Conservation (phyloP, 2,113 vertebrate genomes). For the Montifringilla adamsi region DNA sequence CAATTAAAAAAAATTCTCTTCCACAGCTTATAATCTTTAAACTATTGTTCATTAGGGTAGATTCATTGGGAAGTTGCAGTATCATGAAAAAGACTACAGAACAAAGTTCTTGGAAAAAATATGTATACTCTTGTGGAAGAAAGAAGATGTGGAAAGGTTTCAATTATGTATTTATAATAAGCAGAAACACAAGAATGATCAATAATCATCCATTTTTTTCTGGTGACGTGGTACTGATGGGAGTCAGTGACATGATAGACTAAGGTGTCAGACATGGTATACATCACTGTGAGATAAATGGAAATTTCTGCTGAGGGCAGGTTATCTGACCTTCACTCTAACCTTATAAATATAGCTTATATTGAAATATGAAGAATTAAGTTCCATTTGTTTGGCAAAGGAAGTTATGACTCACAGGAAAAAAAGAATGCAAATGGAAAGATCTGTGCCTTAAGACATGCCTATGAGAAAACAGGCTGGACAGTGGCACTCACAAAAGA, state of each 20-base stretch:
- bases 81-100: neutral
- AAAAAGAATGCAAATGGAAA: neutral
- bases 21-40: neutral
- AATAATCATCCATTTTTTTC: neutral
- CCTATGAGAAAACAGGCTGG: neutral
- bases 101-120: neutral
- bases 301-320: neutral
- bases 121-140: neutral
- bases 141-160: neutral
- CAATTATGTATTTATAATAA: neutral
- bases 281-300: neutral
- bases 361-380: neutral
- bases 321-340: neutral
- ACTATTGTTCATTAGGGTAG: neutral
- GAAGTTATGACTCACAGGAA: neutral
- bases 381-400: neutral
- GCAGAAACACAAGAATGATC: neutral
- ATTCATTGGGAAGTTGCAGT: neutral
- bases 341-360: neutral
- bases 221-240: neutral
- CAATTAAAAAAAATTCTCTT: neutral
- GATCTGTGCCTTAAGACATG: neutral
- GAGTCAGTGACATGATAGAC: neutral
- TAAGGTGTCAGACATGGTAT: neutral
- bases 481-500: neutral